Evolutionary conservation across 2,113 vertebrate genomes (phyloP).

Genomic region (Raphicerus campestris): DNA sequence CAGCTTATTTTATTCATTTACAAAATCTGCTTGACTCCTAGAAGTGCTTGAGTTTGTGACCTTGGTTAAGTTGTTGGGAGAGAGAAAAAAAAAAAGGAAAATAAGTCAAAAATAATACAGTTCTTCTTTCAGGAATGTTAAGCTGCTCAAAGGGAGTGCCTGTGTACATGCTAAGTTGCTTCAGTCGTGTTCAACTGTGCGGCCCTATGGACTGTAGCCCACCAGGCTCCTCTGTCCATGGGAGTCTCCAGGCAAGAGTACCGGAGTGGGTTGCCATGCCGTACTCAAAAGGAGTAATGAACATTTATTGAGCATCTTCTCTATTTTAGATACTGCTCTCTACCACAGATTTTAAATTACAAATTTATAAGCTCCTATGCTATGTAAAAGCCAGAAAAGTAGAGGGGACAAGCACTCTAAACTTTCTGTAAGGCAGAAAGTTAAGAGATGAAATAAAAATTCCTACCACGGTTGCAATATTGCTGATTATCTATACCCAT

Average conservation of each 20-base stretch:
- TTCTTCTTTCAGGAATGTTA: background rate
- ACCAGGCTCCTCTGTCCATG: background rate
- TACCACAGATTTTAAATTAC: background rate
- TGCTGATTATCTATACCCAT: background rate
- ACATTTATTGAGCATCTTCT: background rate
- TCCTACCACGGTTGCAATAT: background rate
- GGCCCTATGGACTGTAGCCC: background rate
- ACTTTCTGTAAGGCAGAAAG: background rate
- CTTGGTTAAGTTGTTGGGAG: background rate
- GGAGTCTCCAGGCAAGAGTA: background rate
- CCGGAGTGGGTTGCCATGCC: background rate
- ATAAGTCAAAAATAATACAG: background rate
- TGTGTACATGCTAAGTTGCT: background rate
- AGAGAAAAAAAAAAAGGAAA: background rate
- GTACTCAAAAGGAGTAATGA: background rate
- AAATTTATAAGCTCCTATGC: background rate
- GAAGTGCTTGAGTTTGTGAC: background rate
- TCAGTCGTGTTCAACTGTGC: background rate
- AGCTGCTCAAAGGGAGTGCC: background rate
- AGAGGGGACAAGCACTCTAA: background rate
- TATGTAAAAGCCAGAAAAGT: background rate
- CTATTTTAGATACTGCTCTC: background rate
- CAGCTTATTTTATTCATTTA: background rate
- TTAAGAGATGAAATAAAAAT: conserved; percentile 4
- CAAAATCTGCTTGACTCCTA: background rate